Conservation (phyloP, 2,113 vertebrate species). For the Callospermophilus lateralis region DNA sequence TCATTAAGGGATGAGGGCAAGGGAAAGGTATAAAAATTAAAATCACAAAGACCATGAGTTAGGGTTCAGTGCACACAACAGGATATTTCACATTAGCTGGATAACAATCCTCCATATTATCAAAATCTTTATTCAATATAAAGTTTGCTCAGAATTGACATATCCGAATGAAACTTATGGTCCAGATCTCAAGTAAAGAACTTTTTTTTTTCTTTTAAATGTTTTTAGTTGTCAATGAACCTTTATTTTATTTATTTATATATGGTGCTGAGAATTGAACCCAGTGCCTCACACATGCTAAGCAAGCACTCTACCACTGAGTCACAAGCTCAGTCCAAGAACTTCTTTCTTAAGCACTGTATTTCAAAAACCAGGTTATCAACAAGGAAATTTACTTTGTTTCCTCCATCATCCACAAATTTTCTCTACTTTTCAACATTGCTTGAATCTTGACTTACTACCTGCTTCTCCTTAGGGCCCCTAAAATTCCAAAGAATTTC, state of each 20-base stretch:
- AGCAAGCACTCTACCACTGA: no score
- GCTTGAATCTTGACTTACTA: neutral
- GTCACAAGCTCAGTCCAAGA: neutral
- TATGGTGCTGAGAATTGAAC: no score
- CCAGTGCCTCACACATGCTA: no score
- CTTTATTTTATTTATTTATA: no score
- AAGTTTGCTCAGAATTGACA: conserved; percentile 27
- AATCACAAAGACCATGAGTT: neutral
- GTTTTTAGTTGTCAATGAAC: no score
- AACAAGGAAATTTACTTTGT: conserved; percentile 19
- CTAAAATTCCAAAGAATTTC: neutral
- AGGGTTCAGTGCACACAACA: neutral
- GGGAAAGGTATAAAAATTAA: neutral
- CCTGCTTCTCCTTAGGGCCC: neutral
- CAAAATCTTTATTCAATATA: conserved; percentile 23
- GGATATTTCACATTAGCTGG: neutral
- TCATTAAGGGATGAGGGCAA: neutral
- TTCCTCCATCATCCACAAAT: neutral
- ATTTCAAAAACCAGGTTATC: conserved; percentile 27
- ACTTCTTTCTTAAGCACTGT: neutral
- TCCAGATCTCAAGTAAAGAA: conserved; percentile 19
- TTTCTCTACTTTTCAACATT: neutral
- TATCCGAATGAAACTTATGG: conserved; percentile 42
- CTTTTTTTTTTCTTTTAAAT: no score
- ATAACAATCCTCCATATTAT: neutral